Evolutionary conservation across 1,140 invertebrate species (phyloP), one percentile per base, ranked within the genome.

Genomic region (Temnothorax nylanderi): DNA sequence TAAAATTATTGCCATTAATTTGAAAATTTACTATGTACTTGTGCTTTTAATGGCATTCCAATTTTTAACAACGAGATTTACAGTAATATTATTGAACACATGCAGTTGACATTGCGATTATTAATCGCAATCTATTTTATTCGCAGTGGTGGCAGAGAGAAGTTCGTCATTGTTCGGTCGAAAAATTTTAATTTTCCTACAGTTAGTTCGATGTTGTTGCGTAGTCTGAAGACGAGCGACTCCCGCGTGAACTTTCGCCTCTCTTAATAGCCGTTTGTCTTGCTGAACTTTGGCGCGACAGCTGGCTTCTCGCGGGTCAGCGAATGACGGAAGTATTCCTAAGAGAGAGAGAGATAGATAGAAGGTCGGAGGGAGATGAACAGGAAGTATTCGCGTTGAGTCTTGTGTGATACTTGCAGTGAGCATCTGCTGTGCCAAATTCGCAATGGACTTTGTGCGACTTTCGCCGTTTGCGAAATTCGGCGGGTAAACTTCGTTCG

Each of bases 221-320:
- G 13, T 69, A 64, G 16, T 71, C 69, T 65, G 56, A 62, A 84
- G 54, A 49, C 67, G 26, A 60, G n/a, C 54, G 69, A 78, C 1
- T 44, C 8, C 26, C 41, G 26, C 37, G 75, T 26, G 56, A 88
- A 86, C 84, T 88, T 85, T 85, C 32, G 54, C 54, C 54, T 26
- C 74, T 85, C 62, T 88, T 86, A 86, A 88, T 56, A 71, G 54
- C 34, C 82, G 74, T 88, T 86, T 86, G 87, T 88, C 87, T 88
- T 86, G 64, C 18, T 65, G 58, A 86, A 88, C 54, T 77, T 88
- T 64, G 41, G 26, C 65, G 69, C 54, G 82, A 88, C 87, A 86
- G 87, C 82, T 86, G 87, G 82, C 34, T 78, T 47, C 47, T 88
- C 34, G 85, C 82, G 54, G 87, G 74, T 86, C 87, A 86, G 37